phyloP scores from a whole-genome alignment of 2,797 vertebrate genomes.

The Sebastes oblongus region DNA sequence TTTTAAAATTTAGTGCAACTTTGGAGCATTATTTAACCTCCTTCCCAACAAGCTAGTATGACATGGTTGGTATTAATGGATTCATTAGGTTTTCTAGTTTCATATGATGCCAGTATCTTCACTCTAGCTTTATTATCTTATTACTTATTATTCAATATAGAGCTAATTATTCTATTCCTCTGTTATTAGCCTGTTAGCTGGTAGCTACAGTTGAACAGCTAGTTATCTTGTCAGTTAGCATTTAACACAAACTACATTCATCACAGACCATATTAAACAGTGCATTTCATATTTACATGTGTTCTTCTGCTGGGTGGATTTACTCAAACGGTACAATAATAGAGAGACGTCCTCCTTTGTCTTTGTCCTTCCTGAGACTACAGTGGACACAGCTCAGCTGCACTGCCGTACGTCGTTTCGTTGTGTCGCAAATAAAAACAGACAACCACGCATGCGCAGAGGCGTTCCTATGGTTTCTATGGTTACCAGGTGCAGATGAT shows the following conservation, averaged over 20 bases:
- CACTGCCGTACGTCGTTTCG: conserved; percentile 31
- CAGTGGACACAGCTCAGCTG: not conserved
- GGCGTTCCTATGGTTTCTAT: conserved; percentile 66
- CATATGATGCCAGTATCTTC: too few relatives aligned
- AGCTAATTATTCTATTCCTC: too few relatives aligned
- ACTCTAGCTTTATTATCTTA: too few relatives aligned
- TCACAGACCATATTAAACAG: fast-evolving
- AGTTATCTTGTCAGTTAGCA: not conserved
- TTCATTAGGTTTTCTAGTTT: too few relatives aligned
- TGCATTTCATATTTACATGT: not conserved
- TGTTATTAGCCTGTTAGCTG: not conserved
- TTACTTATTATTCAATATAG: too few relatives aligned
- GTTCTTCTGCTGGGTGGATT: not conserved
- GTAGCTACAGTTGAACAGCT: not conserved
- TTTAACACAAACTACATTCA: not conserved
- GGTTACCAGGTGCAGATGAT: conserved; percentile 28
- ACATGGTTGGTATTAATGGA: fast-evolving
- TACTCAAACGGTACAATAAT: not conserved
- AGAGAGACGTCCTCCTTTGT: not conserved
- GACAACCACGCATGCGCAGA: conserved; percentile 22
- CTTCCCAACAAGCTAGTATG: too few relatives aligned
- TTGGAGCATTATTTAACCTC: too few relatives aligned
- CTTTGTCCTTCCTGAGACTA: conserved; percentile 12
- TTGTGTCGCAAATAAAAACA: conserved; percentile 65
- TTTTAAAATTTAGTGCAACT: fast-evolving